These are phyloP conservation scores for Oligia latruncula DNA, from an alignment of 2,888 invertebrate genomes.

Conservation along the genomic window DNA sequence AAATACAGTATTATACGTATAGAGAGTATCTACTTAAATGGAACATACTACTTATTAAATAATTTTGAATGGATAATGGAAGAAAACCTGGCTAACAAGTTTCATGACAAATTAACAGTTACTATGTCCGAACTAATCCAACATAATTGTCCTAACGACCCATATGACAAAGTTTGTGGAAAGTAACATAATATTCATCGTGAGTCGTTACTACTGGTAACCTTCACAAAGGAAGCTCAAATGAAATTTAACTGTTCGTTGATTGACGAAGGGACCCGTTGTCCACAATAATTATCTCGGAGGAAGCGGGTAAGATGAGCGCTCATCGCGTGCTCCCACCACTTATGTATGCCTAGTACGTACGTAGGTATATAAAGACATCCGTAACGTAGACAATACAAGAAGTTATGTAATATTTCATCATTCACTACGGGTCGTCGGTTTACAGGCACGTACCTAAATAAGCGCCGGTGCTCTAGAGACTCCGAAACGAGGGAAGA, in stretches of 20 bases:
- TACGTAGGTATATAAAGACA: constrained; percentile 39
- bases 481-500: neutral
- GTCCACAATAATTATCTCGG: constrained; percentile 83
- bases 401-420: constrained; percentile 56
- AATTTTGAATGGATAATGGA: constrained; percentile 5
- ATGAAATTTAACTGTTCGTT: constrained; percentile 86
- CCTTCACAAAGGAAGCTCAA: constrained; percentile 83
- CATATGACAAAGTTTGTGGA: constrained; percentile 58
- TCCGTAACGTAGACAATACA: constrained; percentile 58
- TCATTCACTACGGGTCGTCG: constrained; percentile 30
- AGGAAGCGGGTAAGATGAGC: constrained; percentile 83
- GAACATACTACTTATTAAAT: neutral
- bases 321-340: constrained; percentile 47
- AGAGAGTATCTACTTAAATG: neutral
- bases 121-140: constrained; percentile 24
- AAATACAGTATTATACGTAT: neutral
- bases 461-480: constrained; percentile 23
- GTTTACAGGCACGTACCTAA: constrained; percentile 36
- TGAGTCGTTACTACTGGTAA: constrained; percentile 65
- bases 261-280: constrained; percentile 87
- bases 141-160: constrained; percentile 35
- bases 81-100: constrained; percentile 5
- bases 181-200: constrained; percentile 75
- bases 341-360: constrained; percentile 53
- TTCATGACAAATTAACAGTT: constrained; percentile 16